phyloP scores from a whole-genome alignment of 2,888 invertebrate genomes.

The Drosophila algonquin region DNA sequence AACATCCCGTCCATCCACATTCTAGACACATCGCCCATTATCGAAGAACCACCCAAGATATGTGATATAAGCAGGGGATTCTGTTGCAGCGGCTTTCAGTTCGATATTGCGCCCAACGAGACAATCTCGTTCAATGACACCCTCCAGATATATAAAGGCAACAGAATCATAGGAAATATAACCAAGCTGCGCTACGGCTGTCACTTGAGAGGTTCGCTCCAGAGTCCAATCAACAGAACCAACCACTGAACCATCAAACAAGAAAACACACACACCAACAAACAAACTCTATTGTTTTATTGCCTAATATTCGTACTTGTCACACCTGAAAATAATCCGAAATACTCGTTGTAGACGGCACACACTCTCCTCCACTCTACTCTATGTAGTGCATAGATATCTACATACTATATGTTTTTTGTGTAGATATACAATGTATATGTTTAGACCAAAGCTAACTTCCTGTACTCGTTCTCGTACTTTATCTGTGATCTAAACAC shows the following conservation, averaged over 20 bases:
- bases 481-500: constrained; percentile 25
- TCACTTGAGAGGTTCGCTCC: constrained; percentile 74
- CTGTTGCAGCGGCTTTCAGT: constrained; percentile 79
- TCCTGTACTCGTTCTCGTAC: background rate
- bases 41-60: constrained; percentile 71
- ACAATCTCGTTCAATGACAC: constrained; percentile 80
- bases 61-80: constrained; percentile 76
- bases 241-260: constrained; percentile 9
- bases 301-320: background rate
- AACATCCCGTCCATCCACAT: constrained; percentile 64
- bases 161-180: constrained; percentile 80
- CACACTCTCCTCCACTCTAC: background rate
- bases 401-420: background rate
- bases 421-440: constrained; percentile 5
- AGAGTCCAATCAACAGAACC: constrained; percentile 8
- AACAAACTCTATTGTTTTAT: constrained; percentile 2
- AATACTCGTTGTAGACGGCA: background rate
- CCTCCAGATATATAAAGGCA: constrained; percentile 73
- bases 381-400: constrained; percentile 7
- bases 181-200: constrained; percentile 79
- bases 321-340: constrained; percentile 1
- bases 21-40: constrained; percentile 77
- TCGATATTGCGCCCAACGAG: constrained; percentile 78
- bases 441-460: constrained; percentile 24
- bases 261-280: constrained; percentile 9